Evolutionary conservation across 2,797 vertebrate genomes (phyloP).

Genomic region (Benthosema pterotum): DNA sequence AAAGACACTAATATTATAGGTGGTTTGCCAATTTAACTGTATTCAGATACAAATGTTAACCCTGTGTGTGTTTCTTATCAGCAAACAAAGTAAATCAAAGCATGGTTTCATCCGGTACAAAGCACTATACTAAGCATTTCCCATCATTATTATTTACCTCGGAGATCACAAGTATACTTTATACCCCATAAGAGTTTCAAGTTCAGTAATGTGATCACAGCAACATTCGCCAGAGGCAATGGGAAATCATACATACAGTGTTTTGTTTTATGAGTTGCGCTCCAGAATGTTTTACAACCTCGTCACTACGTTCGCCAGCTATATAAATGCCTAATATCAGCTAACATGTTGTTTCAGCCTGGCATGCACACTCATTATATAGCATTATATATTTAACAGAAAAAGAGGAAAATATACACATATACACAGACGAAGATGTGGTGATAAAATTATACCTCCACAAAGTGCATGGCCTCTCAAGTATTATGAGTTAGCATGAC

Average conservation of each 20-base stretch:
- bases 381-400: not conserved
- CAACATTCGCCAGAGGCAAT: slow-evolving; percentile 22
- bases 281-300: slow-evolving; percentile 27
- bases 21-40: too few relatives aligned
- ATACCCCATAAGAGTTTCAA: not conserved
- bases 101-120: not conserved
- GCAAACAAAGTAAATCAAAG: not conserved
- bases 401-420: too few relatives aligned
- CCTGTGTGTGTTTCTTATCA: too few relatives aligned
- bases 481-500: too few relatives aligned
- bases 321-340: slow-evolving; percentile 34
- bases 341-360: not conserved
- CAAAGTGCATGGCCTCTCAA: too few relatives aligned
- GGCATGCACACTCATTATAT: not conserved
- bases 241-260: slow-evolving; percentile 14
- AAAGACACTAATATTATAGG: slow-evolving; percentile 1
- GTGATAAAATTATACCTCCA: too few relatives aligned
- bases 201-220: slow-evolving; percentile 15
- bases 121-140: not conserved
- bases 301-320: slow-evolving; percentile 26
- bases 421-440: too few relatives aligned
- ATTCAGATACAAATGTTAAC: too few relatives aligned
- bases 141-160: not conserved
- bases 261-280: slow-evolving; percentile 24
- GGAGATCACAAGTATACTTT: not conserved